A percentile compares a stretch with the other conserved stretches of the same genome.
phyloP scores from a whole-genome alignment of 2,113 vertebrate species.

The Platysteira castanea region DNA sequence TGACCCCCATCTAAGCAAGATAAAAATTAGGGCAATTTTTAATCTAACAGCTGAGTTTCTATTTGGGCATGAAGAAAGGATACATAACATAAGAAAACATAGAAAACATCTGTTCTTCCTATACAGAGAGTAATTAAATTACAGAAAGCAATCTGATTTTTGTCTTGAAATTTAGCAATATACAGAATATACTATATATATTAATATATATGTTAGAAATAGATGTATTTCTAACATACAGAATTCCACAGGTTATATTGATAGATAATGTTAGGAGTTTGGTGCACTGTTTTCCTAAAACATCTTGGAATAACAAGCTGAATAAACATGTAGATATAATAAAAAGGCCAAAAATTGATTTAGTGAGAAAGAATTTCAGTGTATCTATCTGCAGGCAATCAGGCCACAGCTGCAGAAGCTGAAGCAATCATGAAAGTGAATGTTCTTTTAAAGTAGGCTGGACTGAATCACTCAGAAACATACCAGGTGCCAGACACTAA shows the following conservation, averaged over 20 bases:
- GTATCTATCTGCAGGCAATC: not conserved
- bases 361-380: not conserved
- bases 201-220: too few species aligned
- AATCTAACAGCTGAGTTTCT: not conserved
- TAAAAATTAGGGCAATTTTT: not conserved
- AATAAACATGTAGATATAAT: not conserved
- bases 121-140: not conserved
- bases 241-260: not conserved
- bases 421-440: not conserved
- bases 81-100: not conserved
- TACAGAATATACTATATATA: not conserved
- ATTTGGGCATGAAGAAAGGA: not conserved
- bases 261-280: not conserved
- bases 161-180: not conserved
- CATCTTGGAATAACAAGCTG: not conserved
- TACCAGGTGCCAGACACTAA: not conserved
- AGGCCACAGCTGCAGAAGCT: not conserved
- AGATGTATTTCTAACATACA: not conserved
- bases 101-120: not conserved
- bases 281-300: not conserved
- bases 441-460: not conserved
- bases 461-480: not conserved
- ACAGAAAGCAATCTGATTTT: not conserved
- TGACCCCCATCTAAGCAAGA: not conserved
- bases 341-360: not conserved